Evolutionary conservation across 2,888 invertebrate species (phyloP).

Genomic region (Tipula unca): DNA sequence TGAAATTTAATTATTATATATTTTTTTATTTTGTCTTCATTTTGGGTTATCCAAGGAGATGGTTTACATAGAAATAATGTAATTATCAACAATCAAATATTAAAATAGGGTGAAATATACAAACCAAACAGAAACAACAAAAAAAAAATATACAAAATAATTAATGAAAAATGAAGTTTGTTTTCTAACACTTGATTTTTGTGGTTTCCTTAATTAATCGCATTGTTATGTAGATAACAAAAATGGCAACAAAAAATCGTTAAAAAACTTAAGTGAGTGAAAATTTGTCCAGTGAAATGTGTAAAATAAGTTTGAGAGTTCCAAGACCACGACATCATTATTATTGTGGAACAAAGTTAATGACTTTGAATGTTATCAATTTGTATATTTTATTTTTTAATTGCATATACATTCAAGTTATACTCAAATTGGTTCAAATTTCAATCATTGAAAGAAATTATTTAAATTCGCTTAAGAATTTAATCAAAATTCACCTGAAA

Average conservation of each 20-base stretch:
- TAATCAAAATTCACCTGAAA: too few relatives aligned
- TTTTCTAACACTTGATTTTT: neutral
- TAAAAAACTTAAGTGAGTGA: neutral
- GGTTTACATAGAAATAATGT: neutral
- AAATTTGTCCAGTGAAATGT: neutral
- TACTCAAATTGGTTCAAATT: too few relatives aligned
- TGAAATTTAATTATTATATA: neutral
- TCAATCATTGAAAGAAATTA: too few relatives aligned
- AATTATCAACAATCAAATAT: slow-evolving; percentile 14
- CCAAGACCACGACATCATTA: too few relatives aligned
- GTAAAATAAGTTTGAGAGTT: neutral
- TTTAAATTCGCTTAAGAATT: too few relatives aligned
- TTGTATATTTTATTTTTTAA: too few relatives aligned
- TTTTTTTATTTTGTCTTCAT: neutral
- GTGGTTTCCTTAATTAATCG: neutral
- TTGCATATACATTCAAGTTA: too few relatives aligned
- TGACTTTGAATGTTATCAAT: too few relatives aligned
- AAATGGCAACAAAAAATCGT: neutral
- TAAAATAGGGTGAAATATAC: neutral
- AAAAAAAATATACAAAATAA: neutral
- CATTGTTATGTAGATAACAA: neutral
- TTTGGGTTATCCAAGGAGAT: neutral
- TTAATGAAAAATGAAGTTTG: neutral
- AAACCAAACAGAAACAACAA: neutral
- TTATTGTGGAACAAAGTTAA: too few relatives aligned